phyloP scores from a whole-genome alignment of 1,140 invertebrate genomes.

The Zeugodacus cucurbitae region DNA sequence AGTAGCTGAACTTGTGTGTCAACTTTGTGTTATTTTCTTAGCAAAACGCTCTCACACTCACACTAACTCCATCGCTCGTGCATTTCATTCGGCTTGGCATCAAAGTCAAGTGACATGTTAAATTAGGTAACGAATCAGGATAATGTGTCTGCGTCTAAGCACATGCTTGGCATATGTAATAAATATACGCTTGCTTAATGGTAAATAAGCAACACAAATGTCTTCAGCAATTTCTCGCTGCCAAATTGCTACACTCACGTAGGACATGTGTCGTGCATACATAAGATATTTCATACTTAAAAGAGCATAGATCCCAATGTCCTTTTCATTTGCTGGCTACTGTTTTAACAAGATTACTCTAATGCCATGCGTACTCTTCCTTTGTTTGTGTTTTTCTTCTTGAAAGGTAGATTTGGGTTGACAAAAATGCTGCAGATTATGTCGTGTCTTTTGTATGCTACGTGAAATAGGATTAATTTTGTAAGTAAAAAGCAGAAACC shows the following conservation, averaged over 20 bases:
- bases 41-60: neutral
- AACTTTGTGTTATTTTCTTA: neutral
- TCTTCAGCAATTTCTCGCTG: neutral
- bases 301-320: neutral
- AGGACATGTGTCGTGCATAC: neutral
- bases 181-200: neutral
- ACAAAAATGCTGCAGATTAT: neutral
- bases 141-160: constrained; percentile 30
- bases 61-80: no score
- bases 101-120: constrained; percentile 29
- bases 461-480: neutral
- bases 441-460: neutral
- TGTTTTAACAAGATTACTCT: constrained; percentile 25
- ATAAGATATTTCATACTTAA: constrained; percentile 22
- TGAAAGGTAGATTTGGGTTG: neutral
- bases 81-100: neutral
- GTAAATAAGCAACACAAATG: constrained; percentile 6
- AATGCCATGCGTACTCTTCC: neutral
- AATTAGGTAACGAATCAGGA: constrained; percentile 39
- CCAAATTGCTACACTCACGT: neutral
- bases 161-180: constrained; percentile 26
- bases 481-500: neutral
- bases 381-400: neutral
- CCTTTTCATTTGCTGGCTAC: constrained; percentile 5
- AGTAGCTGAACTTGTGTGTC: neutral